Percentiles rank a stretch among this genome's conserved stretches.
These are phyloP conservation scores for Allobates femoralis DNA, from an alignment of 2,797 vertebrate genomes.

Conservation along the genomic window DNA sequence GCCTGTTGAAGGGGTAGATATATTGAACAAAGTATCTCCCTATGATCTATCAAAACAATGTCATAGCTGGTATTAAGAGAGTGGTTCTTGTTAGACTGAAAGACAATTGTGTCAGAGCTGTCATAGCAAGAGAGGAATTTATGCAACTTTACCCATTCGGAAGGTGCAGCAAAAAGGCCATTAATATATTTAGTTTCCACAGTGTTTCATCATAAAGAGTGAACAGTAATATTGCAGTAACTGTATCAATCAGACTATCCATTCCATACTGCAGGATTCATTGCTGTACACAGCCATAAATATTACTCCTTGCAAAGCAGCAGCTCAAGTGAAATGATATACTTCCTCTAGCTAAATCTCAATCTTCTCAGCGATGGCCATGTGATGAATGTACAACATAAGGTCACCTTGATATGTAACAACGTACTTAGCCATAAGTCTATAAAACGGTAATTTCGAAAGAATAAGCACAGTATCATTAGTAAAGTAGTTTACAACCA, in stretches of 20 bases:
- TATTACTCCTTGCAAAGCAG: slow-evolving; percentile 50
- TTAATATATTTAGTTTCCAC: slow-evolving; percentile 59
- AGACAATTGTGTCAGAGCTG: slow-evolving; percentile 59
- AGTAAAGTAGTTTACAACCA: background rate
- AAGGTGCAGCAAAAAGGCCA: slow-evolving; percentile 52
- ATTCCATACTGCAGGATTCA: slow-evolving; percentile 60
- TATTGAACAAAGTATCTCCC: slow-evolving; percentile 56
- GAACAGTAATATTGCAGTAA: slow-evolving; percentile 57
- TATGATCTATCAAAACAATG: slow-evolving; percentile 62
- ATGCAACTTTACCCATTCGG: slow-evolving; percentile 54
- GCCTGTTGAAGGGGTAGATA: slow-evolving; percentile 51
- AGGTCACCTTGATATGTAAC: slow-evolving; percentile 60
- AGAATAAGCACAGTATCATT: background rate
- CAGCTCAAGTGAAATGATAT: slow-evolving; percentile 53
- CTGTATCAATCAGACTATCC: slow-evolving; percentile 61
- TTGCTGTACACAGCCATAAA: slow-evolving; percentile 59
- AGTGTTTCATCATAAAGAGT: slow-evolving; percentile 59
- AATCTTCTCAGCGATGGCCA: slow-evolving; percentile 54
- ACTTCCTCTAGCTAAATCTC: slow-evolving; percentile 57
- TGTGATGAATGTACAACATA: slow-evolving; percentile 48
- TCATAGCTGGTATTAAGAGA: slow-evolving; percentile 59
- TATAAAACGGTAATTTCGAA: slow-evolving; percentile 32
- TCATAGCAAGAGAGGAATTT: slow-evolving; percentile 50
- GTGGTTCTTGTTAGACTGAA: slow-evolving; percentile 59
- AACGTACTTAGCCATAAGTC: slow-evolving; percentile 25